Conservation (phyloP, 2,113 vertebrate genomes). For the Dromaius novaehollandiae region DNA sequence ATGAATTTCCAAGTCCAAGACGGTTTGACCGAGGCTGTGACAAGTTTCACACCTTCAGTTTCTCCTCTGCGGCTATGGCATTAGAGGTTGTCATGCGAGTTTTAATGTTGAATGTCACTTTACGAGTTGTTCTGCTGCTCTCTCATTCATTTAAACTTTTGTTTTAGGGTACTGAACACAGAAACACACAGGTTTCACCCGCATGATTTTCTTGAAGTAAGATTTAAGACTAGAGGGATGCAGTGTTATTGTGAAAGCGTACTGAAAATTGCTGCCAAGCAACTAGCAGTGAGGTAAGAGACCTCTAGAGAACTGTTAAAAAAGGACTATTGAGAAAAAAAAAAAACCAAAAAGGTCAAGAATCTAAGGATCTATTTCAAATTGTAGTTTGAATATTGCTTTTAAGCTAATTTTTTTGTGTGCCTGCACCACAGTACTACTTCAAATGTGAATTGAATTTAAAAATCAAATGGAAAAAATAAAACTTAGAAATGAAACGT, state of each 20-base stretch:
- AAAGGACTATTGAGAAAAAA: not conserved
- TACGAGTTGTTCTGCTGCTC: not conserved
- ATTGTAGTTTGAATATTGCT: not conserved
- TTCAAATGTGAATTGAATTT: not conserved
- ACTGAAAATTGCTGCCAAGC: not conserved
- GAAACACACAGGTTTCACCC: not conserved
- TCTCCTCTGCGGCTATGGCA: not conserved
- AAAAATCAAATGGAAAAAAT: not conserved
- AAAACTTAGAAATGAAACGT: constrained; percentile 11
- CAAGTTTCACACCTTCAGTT: not conserved
- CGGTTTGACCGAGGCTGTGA: not conserved
- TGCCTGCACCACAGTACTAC: not conserved
- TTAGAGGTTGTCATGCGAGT: not conserved
- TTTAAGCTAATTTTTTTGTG: constrained; percentile 4
- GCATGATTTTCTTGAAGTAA: not conserved
- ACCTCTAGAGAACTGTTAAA: not conserved
- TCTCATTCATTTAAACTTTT: not conserved
- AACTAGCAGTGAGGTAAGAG: not conserved
- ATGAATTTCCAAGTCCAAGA: not conserved
- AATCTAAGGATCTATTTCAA: constrained; percentile 16
- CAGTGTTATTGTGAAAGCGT: not conserved
- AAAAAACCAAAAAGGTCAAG: not conserved
- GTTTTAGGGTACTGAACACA: not conserved
- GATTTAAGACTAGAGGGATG: not conserved
- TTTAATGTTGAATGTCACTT: not conserved